Evolutionary conservation across 2,113 vertebrate species (phyloP).

Genomic region (Hemibagrus wyckioides): DNA sequence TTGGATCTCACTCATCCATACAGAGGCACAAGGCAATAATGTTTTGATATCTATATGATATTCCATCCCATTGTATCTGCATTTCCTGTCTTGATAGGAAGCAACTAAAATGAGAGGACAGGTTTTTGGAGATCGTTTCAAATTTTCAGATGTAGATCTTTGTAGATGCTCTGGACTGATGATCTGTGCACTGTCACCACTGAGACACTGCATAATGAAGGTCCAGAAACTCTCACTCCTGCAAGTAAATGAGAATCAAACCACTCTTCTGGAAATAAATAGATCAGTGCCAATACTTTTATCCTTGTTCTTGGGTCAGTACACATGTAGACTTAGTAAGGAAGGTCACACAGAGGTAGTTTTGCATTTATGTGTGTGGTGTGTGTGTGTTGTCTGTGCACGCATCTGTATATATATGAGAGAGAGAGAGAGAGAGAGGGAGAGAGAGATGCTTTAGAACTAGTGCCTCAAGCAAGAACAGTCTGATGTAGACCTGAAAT

Average conservation of each 20-base stretch:
- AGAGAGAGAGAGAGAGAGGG: constrained; percentile 30
- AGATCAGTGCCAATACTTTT: constrained; percentile 16
- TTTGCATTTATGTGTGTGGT: constrained; percentile 40
- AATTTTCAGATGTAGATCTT: constrained; percentile 29
- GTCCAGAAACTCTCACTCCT: constrained; percentile 21
- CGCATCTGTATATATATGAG: constrained; percentile 35
- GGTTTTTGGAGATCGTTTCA: constrained; percentile 12
- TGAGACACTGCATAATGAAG: constrained; percentile 30
- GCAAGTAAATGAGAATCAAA: not conserved
- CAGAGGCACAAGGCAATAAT: constrained; percentile 28
- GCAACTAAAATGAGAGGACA: not conserved
- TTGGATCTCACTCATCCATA: not conserved
- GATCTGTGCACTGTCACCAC: constrained; percentile 39
- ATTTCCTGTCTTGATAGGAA: constrained; percentile 27
- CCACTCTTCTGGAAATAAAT: constrained; percentile 32
- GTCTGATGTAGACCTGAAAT: constrained; percentile 51
- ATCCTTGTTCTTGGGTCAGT: constrained; percentile 15
- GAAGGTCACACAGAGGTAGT: constrained; percentile 41
- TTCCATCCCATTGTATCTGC: constrained; percentile 41
- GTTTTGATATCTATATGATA: constrained; percentile 22
- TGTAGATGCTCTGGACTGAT: not conserved
- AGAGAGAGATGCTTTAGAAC: constrained; percentile 47
- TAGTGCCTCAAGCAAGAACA: constrained; percentile 48
- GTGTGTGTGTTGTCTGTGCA: constrained; percentile 34
- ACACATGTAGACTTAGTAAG: constrained; percentile 24